Conservation (phyloP, 2,797 vertebrate species). For the Eulemur rubriventer region DNA sequence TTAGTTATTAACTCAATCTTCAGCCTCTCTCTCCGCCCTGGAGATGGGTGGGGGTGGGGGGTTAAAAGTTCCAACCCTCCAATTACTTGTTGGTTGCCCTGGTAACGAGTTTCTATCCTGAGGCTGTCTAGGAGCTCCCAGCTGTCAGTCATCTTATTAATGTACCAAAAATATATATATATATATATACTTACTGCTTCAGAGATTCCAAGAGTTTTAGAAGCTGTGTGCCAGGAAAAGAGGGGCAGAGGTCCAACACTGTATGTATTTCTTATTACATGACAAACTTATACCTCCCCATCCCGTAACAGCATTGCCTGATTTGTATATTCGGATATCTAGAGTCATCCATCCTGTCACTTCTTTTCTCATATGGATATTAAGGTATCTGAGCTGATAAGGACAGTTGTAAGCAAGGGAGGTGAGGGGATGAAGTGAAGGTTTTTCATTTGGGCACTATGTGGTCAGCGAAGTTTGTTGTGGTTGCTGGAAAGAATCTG, state of each 20-base stretch:
- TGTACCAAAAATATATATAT: background rate
- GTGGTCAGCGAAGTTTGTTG: background rate
- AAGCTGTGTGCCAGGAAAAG: background rate
- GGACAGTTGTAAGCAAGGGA: background rate
- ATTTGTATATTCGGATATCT: background rate
- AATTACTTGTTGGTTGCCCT: background rate
- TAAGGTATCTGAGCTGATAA: background rate
- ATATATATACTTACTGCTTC: background rate
- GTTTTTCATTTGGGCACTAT: background rate
- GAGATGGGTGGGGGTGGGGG: background rate
- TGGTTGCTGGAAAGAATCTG: background rate
- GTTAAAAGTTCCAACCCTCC: background rate
- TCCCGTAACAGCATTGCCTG: background rate
- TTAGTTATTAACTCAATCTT: background rate
- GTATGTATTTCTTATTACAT: background rate
- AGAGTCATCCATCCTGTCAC: background rate
- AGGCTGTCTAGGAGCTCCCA: background rate
- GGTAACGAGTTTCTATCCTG: background rate
- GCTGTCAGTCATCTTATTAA: background rate
- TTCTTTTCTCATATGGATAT: background rate
- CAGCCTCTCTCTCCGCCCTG: background rate
- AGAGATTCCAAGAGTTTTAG: background rate
- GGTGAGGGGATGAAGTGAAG: background rate
- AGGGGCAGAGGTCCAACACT: background rate
- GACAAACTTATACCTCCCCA: background rate